Conservation (phyloP, 2,113 vertebrate species). For the Crotalus helleri region DNA sequence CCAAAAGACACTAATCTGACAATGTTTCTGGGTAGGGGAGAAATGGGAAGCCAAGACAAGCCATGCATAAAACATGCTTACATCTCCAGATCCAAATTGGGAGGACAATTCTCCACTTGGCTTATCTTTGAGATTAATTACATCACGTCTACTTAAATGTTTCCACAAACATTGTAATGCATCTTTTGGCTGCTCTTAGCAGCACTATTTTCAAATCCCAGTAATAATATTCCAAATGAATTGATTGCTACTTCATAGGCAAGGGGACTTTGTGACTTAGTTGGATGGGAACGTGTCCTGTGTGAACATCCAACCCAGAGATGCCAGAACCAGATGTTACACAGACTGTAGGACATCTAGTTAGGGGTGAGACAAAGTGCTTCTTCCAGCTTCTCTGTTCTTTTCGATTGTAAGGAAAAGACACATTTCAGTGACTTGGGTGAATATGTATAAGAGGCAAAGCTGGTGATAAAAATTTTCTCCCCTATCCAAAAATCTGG, state of each 20-base stretch:
- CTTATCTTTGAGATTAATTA: background rate
- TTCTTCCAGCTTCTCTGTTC: background rate
- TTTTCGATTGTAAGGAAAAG: background rate
- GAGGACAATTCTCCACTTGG: background rate
- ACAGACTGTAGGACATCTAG: background rate
- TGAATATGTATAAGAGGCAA: background rate
- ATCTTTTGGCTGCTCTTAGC: background rate
- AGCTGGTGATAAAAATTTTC: background rate
- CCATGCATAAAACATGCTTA: background rate
- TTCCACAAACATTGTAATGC: background rate
- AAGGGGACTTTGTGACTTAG: background rate
- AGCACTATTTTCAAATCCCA: background rate
- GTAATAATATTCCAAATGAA: background rate
- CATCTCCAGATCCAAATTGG: background rate
- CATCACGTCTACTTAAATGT: background rate
- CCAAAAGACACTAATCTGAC: slow-evolving; percentile 9
- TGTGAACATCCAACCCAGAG: too few relatives aligned
- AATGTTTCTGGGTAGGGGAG: background rate
- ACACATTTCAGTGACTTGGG: background rate
- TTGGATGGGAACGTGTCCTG: background rate
- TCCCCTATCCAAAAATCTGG: background rate
- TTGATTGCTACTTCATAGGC: background rate
- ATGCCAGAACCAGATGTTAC: background rate
- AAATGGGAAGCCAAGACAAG: background rate
- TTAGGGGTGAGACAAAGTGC: background rate